These are phyloP conservation scores for Lycopodina hypogea DNA, from an alignment of 37 sponge, comb jelly and placozoan genomes.

Conservation along the genomic window DNA sequence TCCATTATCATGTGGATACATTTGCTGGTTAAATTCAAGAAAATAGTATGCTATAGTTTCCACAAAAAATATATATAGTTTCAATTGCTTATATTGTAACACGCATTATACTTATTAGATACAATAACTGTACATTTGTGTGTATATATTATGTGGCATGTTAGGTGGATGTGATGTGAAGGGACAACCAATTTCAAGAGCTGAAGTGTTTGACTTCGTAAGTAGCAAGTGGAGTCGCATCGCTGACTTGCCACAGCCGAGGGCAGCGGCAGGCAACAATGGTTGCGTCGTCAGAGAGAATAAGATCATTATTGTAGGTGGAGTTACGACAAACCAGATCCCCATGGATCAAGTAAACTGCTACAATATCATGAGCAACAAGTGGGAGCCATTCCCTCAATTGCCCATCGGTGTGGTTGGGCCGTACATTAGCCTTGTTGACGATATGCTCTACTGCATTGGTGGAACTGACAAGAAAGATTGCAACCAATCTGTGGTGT, in stretches of 20 bases:
- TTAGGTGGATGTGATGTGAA: constrained; percentile 57
- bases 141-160: too few relatives aligned
- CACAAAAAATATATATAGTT: too few relatives aligned
- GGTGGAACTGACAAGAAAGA: constrained; percentile 60
- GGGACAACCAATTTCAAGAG: constrained; percentile 49
- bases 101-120: too few relatives aligned
- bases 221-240: constrained; percentile 54
- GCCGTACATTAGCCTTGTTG: constrained; percentile 51
- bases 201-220: constrained; percentile 59
- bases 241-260: constrained; percentile 46
- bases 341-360: constrained; percentile 65
- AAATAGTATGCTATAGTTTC: too few relatives aligned
- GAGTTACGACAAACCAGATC: constrained; percentile 56
- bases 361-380: constrained; percentile 38
- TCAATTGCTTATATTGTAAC: too few relatives aligned
- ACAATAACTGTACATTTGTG: too few relatives aligned
- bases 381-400: constrained; percentile 62
- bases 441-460: constrained; percentile 57
- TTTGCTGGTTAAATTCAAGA: too few relatives aligned
- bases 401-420: constrained; percentile 64
- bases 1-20: too few relatives aligned
- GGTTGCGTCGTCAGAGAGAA: constrained; percentile 42
- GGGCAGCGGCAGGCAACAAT: constrained; percentile 36
- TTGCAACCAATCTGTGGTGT: constrained; percentile 51
- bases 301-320: constrained; percentile 63